Evolutionary conservation across 2,113 vertebrate species (phyloP), one percentile per base, ranked within the genome.

Genomic region (Cyphomyrus plagiostoma): DNA sequence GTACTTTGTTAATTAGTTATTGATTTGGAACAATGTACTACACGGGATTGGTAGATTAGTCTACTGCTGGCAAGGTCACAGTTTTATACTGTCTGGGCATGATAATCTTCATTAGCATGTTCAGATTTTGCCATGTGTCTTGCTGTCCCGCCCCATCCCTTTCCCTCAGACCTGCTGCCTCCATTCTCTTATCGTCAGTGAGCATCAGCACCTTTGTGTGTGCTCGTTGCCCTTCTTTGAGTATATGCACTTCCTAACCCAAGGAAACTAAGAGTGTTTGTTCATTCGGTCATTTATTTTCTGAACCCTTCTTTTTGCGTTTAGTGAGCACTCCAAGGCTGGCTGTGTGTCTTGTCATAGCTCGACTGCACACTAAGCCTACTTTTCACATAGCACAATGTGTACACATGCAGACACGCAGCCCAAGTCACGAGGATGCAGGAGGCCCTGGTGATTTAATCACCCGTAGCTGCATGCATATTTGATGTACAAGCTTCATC

Each of bases 1-100:
- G 97, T 98, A 97, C 97, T 98, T 99, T 97, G 97, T 98, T 99
- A 99, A 99, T 99, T 98, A 99, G 97, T 98, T 99, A 99, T 99
- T 99, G 98, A 99, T 99, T 98, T 97, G 97, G 99, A 99, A 98
- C 98, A 99, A 98, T 98, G 97, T 94, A 95, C 95, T 96, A 96
- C 96, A 96, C 98, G 98, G 98, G 97, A 97, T 97, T 97, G 96
- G 96, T 96, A 96, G 97, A 97, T 95, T 96, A 96, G 94, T 94
- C 94, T 96, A 96, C 96, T 89, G 91, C 95, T 93, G 92, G 94
- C 96, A 97, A 97, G 97, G 97, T 97, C 97, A 96, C 87, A 45
- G 53, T 93, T 93, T 96, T 94, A 88, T 91, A 94, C 94, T 94
- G 93, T 94, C 92, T 94, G 90, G 92, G 93, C 93, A 90, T 94